Conservation (phyloP, 2,888 invertebrate species). For the Agrotis puta region DNA sequence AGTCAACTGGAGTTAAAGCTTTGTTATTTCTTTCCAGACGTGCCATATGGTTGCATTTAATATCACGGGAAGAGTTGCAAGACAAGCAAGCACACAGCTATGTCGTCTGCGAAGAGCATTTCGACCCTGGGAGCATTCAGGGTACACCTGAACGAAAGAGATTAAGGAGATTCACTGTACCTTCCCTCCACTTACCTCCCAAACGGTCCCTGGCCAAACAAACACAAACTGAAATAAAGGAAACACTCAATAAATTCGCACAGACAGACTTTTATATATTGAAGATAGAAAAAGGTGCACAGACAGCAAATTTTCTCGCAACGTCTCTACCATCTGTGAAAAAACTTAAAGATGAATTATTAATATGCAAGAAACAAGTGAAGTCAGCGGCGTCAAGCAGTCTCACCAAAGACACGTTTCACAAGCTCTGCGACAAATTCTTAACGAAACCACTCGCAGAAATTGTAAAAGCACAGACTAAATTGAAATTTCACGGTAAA, state of each 20-base stretch:
- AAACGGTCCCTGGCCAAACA: conserved; percentile 6
- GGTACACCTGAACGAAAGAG: conserved; percentile 31
- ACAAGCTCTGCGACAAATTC: conserved; percentile 57
- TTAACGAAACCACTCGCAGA: conserved; percentile 58
- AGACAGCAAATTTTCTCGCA: conserved; percentile 41
- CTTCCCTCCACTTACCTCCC: conserved; percentile 36
- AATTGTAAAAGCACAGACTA: conserved; percentile 62
- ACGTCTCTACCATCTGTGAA: conserved; percentile 38
- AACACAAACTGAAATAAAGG: conserved; percentile 51
- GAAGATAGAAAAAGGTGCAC: conserved; percentile 35
- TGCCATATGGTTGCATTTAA: conserved; percentile 47
- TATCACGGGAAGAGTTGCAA: conserved; percentile 48
- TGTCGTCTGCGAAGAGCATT: conserved; percentile 51
- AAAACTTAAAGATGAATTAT: conserved; percentile 43
- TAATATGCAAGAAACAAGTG: conserved; percentile 38
- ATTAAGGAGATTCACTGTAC: conserved; percentile 27
- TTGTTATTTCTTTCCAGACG: conserved; percentile 43
- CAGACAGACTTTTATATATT: conserved; percentile 52
- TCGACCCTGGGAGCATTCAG: conserved; percentile 39
- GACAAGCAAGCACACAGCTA: conserved; percentile 32
- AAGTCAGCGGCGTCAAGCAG: conserved; percentile 31
- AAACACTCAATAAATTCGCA: conserved; percentile 32
- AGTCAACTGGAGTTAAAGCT: background rate
- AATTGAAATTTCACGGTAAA: conserved; percentile 44
- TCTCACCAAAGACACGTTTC: conserved; percentile 40